Percentiles rank a stretch among this genome's conserved stretches.
Evolutionary conservation across 2,113 vertebrate species (phyloP).

Genomic region (Bubo blakistoni): DNA sequence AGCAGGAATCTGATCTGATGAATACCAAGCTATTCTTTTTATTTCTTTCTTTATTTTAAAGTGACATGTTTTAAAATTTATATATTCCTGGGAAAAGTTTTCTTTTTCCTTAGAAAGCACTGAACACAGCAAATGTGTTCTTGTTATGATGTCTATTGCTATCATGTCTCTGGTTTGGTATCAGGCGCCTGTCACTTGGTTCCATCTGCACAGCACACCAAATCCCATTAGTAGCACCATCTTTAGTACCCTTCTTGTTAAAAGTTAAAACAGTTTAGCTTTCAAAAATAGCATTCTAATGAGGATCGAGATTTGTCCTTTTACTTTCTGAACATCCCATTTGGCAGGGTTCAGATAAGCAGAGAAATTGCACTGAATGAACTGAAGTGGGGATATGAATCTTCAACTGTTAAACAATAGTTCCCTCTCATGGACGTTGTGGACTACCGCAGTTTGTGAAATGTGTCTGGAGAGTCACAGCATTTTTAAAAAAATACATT

Average conservation of each 20-base stretch:
- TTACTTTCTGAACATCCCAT: conserved; percentile 58
- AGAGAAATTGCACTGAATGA: not conserved
- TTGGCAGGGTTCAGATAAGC: conserved; percentile 59
- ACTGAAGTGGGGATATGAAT: not conserved
- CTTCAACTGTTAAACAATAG: conserved; percentile 75
- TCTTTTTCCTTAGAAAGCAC: not conserved
- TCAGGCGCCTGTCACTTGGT: not conserved
- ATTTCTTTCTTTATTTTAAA: not conserved
- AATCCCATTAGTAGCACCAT: conserved; percentile 35
- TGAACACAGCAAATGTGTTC: not conserved
- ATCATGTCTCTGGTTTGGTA: not conserved
- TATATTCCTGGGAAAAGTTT: conserved; percentile 30
- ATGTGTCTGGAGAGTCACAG: not conserved
- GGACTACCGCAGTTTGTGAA: not conserved
- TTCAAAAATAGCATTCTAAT: conserved; percentile 45
- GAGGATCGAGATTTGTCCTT: conserved; percentile 13
- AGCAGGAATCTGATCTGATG: not conserved
- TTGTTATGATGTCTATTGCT: conserved; percentile 1
- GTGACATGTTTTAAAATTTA: not conserved
- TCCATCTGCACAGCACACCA: not conserved
- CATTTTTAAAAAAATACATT: not conserved
- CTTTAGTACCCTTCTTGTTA: conserved; percentile 28
- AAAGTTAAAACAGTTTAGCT: conserved; percentile 50
- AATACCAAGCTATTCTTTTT: not conserved
- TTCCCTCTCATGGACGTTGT: conserved; percentile 70